These are phyloP conservation scores for Nesometra sesokonis DNA, from an alignment of 35 echinoderm and acorn worm genomes.

Conservation along the genomic window DNA sequence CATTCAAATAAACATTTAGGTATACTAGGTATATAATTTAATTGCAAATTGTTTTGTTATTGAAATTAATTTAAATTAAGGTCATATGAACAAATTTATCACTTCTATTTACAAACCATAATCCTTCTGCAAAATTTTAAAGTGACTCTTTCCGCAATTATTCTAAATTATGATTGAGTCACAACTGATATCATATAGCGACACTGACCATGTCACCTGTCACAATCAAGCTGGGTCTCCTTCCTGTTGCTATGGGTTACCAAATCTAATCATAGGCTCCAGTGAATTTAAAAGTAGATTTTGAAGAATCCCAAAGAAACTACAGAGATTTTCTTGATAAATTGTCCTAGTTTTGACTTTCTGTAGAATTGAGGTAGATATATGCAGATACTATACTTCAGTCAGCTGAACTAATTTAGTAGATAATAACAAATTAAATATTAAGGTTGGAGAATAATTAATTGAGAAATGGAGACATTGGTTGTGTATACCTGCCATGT, in stretches of 20 bases:
- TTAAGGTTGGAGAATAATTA: too few species aligned
- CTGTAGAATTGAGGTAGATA: too few species aligned
- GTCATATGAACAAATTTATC: neutral
- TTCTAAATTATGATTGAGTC: neutral
- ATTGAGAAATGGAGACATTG: too few species aligned
- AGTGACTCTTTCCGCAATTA: neutral
- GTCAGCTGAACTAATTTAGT: too few species aligned
- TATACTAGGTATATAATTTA: neutral
- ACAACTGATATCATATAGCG: neutral
- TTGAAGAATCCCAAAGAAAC: neutral
- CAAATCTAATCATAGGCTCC: neutral
- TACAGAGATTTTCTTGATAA: neutral
- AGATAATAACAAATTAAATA: too few species aligned
- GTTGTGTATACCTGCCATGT: too few species aligned
- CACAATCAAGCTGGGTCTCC: neutral
- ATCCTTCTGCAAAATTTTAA: neutral
- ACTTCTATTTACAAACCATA: too few species aligned
- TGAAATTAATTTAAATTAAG: neutral
- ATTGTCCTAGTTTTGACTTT: neutral
- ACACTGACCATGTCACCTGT: neutral
- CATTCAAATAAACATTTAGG: too few species aligned
- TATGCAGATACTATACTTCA: too few species aligned
- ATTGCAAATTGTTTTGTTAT: neutral
- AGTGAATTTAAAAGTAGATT: neutral
- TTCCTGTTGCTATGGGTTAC: neutral